phyloP scores from a whole-genome alignment of 1,140 invertebrate species.

The Pomacea maculata region DNA sequence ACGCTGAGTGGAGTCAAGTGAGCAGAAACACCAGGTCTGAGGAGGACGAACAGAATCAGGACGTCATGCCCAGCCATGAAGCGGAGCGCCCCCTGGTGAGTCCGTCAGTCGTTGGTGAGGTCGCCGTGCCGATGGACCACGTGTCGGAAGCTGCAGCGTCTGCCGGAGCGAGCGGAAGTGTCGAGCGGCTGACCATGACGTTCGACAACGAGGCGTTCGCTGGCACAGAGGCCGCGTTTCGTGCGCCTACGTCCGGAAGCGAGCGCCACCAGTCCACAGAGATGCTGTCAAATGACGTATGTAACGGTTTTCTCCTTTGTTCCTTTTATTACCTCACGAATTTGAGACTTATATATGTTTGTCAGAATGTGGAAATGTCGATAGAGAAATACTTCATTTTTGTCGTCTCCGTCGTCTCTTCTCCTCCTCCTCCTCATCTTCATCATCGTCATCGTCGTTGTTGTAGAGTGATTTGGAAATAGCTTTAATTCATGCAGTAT shows the following conservation, averaged over 20 bases:
- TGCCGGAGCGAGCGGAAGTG: neutral
- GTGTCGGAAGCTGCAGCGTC: no score
- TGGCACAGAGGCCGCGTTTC: constrained; percentile 1
- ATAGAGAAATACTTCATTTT: no score
- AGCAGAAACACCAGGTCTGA: constrained; percentile 4
- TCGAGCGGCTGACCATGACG: constrained; percentile 1
- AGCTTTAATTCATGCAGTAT: no score
- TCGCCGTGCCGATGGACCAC: neutral
- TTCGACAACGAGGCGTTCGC: constrained; percentile 27
- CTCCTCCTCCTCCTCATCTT: no score
- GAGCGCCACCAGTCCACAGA: constrained; percentile 15
- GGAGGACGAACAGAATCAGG: neutral
- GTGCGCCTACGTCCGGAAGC: constrained; percentile 13
- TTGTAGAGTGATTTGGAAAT: no score
- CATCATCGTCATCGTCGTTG: no score
- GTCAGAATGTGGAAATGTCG: no score
- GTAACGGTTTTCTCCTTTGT: neutral
- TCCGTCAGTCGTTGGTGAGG: neutral
- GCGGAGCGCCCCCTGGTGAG: no score
- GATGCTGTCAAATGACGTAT: constrained; percentile 18
- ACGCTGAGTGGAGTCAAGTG: neutral
- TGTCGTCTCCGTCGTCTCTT: no score
- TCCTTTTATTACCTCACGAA: no score
- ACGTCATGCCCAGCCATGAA: no score
- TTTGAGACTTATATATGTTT: no score